Conservation (phyloP, 2,888 invertebrate genomes). For the Lepetodrilus schrolli region DNA sequence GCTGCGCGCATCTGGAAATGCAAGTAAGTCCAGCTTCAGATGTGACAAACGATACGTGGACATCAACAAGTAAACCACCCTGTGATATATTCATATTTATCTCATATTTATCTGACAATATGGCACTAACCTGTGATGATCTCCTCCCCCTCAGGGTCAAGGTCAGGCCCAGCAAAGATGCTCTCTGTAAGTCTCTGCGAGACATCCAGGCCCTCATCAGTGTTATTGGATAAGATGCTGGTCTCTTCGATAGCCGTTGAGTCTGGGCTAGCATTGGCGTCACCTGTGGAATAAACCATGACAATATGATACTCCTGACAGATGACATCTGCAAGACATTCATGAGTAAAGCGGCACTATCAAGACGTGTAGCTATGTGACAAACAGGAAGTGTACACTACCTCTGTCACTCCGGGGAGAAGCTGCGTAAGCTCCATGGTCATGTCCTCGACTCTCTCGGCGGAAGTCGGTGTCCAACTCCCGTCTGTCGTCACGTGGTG, state of each 20-base stretch:
- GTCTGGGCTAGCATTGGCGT: slow-evolving; percentile 43
- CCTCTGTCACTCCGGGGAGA: not conserved
- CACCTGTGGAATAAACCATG: slow-evolving; percentile 6
- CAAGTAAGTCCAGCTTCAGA: too few relatives aligned
- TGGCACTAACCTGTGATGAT: slow-evolving; percentile 61
- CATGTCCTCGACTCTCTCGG: slow-evolving; percentile 8
- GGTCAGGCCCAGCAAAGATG: slow-evolving; percentile 70
- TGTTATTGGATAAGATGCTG: slow-evolving; percentile 62
- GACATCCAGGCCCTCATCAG: slow-evolving; percentile 73
- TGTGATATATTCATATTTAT: too few relatives aligned
- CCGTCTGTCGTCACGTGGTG: not conserved
- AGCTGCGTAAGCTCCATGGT: not conserved
- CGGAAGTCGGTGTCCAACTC: not conserved
- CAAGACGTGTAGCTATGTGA: too few relatives aligned
- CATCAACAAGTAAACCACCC: too few relatives aligned
- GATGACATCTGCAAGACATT: too few relatives aligned
- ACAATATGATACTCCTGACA: too few relatives aligned
- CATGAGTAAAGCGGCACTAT: too few relatives aligned
- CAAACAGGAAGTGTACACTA: too few relatives aligned
- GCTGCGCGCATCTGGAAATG: slow-evolving; percentile 62
- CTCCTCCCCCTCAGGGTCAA: slow-evolving; percentile 70
- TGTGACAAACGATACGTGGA: too few relatives aligned
- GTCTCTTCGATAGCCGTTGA: slow-evolving; percentile 53
- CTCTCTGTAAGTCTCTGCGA: slow-evolving; percentile 71
- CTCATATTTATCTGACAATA: too few relatives aligned